These are phyloP conservation scores for Macrochelys suwanniensis DNA, from an alignment of 2,797 vertebrate genomes.

Conservation along the genomic window DNA sequence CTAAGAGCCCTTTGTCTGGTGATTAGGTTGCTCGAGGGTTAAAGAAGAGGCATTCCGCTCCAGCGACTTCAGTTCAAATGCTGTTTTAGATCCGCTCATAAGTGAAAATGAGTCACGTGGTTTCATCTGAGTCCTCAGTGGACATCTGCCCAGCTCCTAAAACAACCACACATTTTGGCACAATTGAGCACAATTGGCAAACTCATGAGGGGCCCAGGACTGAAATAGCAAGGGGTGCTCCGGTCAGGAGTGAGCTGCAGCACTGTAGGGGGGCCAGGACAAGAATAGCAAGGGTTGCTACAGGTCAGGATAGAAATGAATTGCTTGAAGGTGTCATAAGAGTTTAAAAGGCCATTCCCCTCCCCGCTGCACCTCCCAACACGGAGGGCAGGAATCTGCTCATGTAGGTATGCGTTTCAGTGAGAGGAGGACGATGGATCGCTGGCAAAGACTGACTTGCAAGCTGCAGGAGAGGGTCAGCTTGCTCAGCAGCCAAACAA, in stretches of 20 bases:
- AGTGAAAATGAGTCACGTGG: not conserved
- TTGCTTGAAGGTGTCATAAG: not conserved
- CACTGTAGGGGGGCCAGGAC: not conserved
- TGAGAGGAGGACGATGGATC: not conserved
- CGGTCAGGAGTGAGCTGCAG: not conserved
- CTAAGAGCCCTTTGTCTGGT: not conserved
- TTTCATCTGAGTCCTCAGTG: not conserved
- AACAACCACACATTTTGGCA: not conserved
- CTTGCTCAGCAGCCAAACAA: not conserved
- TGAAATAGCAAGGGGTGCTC: not conserved
- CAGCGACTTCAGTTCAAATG: not conserved
- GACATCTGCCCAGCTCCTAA: not conserved
- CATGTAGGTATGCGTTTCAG: not conserved
- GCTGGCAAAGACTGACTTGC: not conserved
- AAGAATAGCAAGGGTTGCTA: not conserved
- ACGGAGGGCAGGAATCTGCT: not conserved
- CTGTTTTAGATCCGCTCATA: not conserved
- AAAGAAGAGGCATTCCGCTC: not conserved
- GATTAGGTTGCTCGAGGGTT: not conserved
- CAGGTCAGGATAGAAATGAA: not conserved
- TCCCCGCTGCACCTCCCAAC: not conserved
- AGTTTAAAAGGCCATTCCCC: not conserved
- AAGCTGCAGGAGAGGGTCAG: not conserved
- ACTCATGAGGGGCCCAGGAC: not conserved
- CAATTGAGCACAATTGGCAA: not conserved